Evolutionary conservation across 2,888 invertebrate species (phyloP).

Genomic region (Odontomyia ornata): DNA sequence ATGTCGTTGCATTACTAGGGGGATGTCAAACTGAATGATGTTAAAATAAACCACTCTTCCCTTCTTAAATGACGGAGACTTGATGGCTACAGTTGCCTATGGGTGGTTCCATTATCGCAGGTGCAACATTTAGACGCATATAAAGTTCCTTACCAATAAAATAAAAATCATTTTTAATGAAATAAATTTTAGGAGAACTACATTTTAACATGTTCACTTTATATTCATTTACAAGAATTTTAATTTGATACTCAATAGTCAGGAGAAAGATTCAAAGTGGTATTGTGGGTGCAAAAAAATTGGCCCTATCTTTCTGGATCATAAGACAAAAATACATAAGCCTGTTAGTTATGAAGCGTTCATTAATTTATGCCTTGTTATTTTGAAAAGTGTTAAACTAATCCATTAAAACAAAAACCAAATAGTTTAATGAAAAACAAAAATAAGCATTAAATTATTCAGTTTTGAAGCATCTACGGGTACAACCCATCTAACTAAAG

Average conservation of each 20-base stretch:
- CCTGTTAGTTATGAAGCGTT: background rate
- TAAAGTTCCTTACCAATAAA: background rate
- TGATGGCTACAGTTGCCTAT: background rate
- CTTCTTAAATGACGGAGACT: no score
- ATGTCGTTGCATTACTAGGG: no score
- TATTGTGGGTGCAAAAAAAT: background rate
- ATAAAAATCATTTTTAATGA: no score
- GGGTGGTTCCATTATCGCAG: conserved; percentile 4
- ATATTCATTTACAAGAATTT: background rate
- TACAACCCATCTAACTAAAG: background rate
- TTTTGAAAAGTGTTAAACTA: background rate
- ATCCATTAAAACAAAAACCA: background rate
- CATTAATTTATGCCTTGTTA: background rate
- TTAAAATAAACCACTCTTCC: no score
- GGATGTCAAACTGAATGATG: no score
- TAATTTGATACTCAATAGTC: background rate
- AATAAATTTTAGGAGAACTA: no score
- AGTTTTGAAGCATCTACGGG: background rate
- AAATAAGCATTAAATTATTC: background rate
- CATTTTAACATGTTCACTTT: background rate
- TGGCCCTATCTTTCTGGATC: background rate
- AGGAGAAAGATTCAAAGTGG: background rate
- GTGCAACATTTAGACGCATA: background rate
- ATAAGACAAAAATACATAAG: background rate
- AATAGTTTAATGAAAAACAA: background rate